Evolutionary conservation across 2,113 vertebrate genomes (phyloP), one percentile per base, ranked within the genome.

Genomic region (Gorsachius goisagi): DNA sequence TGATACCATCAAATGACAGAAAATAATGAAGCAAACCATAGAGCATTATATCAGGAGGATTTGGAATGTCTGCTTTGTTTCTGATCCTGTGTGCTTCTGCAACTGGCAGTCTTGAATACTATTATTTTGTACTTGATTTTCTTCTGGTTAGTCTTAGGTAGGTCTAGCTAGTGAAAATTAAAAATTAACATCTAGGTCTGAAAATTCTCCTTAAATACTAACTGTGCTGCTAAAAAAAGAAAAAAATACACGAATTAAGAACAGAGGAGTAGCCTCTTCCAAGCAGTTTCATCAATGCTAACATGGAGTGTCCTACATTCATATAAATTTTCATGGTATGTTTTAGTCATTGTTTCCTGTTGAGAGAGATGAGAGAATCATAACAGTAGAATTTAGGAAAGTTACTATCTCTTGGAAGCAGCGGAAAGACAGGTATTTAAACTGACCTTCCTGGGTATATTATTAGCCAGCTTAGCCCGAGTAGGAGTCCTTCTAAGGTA

Each of bases 401-500:
- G 98, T 92, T 99, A 98, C 88, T 98, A 97, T 96, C 98, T 99
- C 35, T 83, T 99, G 96, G 98, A 99, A 97, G 98, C 98, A 10
- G 98, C 98, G 78, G 98, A 98, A 97, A 98, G 98, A 86, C 98
- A 98, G 98, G 98, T 93, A 98, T 98, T 97, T 99, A 99, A 96
- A 97, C 98, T 2, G 98, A 98, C 95, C 98, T 99, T 95, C 98
- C 98, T 50, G 98, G 98, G 64, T 99, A 98, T 97, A 99, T 99
- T 98, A 99, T 99, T 95, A 99, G 98, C 92, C 98, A 99, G 80
- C 97, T 99, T 96, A 99, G 99, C 66, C 98, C 98, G 55, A 99
- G 98, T 15, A 97, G 98, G 52, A 99, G 98, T 95, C 98, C 77
- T 89, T 99, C 66, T 98, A 99, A 98, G 99, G 98, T 99, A 94